Evolutionary conservation across 2,113 vertebrate genomes (phyloP).

Genomic region (Limnothrissa miodon): DNA sequence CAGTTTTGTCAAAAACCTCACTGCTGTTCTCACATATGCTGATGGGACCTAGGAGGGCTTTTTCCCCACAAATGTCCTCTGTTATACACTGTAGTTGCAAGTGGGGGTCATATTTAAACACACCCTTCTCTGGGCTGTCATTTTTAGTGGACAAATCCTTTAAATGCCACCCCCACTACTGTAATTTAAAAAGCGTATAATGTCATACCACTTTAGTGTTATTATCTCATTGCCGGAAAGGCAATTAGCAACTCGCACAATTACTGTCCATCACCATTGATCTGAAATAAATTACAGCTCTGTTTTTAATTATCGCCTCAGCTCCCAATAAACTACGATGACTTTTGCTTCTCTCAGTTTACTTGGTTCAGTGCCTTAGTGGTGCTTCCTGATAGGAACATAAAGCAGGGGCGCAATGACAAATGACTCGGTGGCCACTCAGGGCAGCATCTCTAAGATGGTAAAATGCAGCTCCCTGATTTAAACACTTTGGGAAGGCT

Average conservation of each 20-base stretch:
- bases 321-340: neutral
- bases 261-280: slow-evolving; percentile 22
- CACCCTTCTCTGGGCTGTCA: neutral
- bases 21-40: neutral
- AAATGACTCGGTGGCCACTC: slow-evolving; percentile 20
- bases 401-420: neutral
- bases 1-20: neutral
- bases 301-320: slow-evolving; percentile 27
- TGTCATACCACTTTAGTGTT: neutral
- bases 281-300: slow-evolving; percentile 21
- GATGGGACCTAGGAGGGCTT: neutral
- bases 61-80: neutral
- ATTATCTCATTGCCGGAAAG: slow-evolving; percentile 3
- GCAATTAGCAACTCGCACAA: slow-evolving; percentile 1
- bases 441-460: neutral
- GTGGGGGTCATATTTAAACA: neutral
- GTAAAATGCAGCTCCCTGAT: neutral
- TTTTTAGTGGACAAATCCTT: neutral
- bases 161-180: neutral
- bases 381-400: neutral
- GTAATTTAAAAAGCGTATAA: neutral
- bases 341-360: neutral
- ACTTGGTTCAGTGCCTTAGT: neutral
- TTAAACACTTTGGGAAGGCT: slow-evolving; percentile 24
- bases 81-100: neutral